These are phyloP conservation scores for Eumerus sabulonum DNA, from an alignment of 2,888 invertebrate species.

Conservation along the genomic window DNA sequence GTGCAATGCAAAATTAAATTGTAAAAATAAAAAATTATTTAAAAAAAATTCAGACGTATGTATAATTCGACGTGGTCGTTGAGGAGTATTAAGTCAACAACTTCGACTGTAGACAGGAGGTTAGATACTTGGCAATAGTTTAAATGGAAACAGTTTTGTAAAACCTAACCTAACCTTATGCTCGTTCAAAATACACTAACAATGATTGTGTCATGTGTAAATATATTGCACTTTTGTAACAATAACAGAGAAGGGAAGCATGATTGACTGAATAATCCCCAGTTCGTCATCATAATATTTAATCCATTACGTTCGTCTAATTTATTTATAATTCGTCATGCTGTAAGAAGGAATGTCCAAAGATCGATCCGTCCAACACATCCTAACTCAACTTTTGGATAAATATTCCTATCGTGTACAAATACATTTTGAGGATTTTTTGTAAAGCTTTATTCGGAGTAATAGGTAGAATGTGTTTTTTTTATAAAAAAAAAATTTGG, in stretches of 20 bases:
- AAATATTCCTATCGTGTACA: too few species aligned
- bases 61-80: conserved; percentile 73
- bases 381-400: too few species aligned
- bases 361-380: too few species aligned
- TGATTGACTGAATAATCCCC: conserved; percentile 9
- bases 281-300: background rate
- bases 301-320: too few species aligned
- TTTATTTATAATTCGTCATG: too few species aligned
- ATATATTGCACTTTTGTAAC: conserved; percentile 5
- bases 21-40: conserved; percentile 4
- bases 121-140: conserved; percentile 68
- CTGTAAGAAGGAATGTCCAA: too few species aligned
- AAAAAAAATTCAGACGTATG: conserved; percentile 66
- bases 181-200: conserved; percentile 7
- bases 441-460: too few species aligned
- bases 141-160: conserved; percentile 33
- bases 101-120: conserved; percentile 72
- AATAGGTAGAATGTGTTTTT: too few species aligned
- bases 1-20: conserved; percentile 8
- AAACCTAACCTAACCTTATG: too few species aligned
- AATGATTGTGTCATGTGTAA: conserved; percentile 7
- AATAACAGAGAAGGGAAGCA: background rate
- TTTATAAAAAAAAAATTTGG: too few species aligned
- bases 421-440: too few species aligned
- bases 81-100: conserved; percentile 71